Evolutionary conservation across 2,888 invertebrate genomes (phyloP), one percentile per base, ranked within the genome.

Genomic region (Formica aserva): DNA sequence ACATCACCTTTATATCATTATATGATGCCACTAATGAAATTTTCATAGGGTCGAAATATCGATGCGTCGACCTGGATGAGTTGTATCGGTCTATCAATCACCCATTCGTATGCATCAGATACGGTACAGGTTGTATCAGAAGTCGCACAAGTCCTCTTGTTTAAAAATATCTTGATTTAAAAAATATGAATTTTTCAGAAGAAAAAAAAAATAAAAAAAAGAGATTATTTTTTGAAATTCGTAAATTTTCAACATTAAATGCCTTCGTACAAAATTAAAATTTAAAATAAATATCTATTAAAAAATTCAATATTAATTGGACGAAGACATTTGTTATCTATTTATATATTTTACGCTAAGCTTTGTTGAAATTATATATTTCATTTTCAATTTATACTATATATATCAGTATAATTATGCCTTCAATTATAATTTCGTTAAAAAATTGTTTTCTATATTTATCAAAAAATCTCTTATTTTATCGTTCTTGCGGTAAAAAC

Each of bases 1-100:
- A 82, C 84, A 91, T 88, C 88, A 89, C 92, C 92, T 92, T 93
- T 91, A 91, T 92, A 91, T 92, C 93, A 92, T 93, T 93, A 92
- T 91, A 92, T 85, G 87, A 90, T 88, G 89, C 87, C 90, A 91
- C 91, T 92, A 94, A 94, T 94, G 90, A 93, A 93, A 93, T 92
- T 92, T 92, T 92, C 92, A 92, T 92, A 88, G 87, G 90, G 92
- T 93, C 91, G 92, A 92, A 91, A 92, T 93, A 93, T 94, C 94
- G 93, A 94, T 93, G 90, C 85, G 89, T 86, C 87, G 85, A 85
- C 67, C 82, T 83, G 85, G 71, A 85, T 81, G 86, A 80, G 85
- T 82, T 86, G 85, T 89, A 92, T 92, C 91, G 90, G 90, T 85
- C 91, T 92, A 92, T 93, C 92, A 92, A 93, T 93, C 92, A 92